These are phyloP conservation scores for Oscheius myriophilus DNA, from an alignment of 2,888 invertebrate species.

Conservation along the genomic window DNA sequence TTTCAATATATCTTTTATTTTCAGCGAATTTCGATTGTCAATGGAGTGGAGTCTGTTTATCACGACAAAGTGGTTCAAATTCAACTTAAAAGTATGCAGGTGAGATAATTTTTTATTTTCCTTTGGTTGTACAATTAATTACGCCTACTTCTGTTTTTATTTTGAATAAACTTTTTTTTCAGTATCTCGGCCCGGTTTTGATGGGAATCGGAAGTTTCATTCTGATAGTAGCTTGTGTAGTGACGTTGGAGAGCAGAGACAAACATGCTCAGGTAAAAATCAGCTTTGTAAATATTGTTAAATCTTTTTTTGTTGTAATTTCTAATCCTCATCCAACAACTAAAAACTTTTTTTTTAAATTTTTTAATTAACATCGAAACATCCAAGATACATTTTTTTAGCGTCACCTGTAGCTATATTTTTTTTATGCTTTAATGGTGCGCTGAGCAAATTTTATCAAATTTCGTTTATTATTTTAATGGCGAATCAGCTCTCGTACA, in stretches of 20 bases:
- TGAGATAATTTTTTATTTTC: not conserved
- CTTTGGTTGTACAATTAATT: not conserved
- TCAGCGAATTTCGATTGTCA: slow-evolving; percentile 37
- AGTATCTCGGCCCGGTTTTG: slow-evolving; percentile 92
- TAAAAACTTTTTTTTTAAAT: too few species aligned
- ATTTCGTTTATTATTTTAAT: too few species aligned
- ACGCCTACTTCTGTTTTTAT: too few species aligned
- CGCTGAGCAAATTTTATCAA: too few species aligned
- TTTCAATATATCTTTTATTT: slow-evolving; percentile 7
- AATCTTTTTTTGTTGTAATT: not conserved
- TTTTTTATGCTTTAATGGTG: too few species aligned
- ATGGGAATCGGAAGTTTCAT: slow-evolving; percentile 98
- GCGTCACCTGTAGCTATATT: too few species aligned
- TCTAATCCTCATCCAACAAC: not conserved
- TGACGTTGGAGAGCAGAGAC: slow-evolving; percentile 97
- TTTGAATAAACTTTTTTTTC: slow-evolving; percentile 23
- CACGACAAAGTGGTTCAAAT: slow-evolving; percentile 50
- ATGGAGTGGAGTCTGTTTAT: slow-evolving; percentile 39
- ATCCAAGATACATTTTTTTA: too few species aligned
- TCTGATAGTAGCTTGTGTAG: slow-evolving; percentile 94
- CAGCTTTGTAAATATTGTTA: not conserved
- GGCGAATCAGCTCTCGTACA: too few species aligned
- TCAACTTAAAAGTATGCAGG: slow-evolving; percentile 63
- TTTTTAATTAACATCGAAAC: too few species aligned
- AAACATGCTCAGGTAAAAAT: slow-evolving; percentile 78